Base-by-base conservation (phyloP, 2,797 vertebrate genomes). In the Hyperoplus lanceolatus region DNA sequence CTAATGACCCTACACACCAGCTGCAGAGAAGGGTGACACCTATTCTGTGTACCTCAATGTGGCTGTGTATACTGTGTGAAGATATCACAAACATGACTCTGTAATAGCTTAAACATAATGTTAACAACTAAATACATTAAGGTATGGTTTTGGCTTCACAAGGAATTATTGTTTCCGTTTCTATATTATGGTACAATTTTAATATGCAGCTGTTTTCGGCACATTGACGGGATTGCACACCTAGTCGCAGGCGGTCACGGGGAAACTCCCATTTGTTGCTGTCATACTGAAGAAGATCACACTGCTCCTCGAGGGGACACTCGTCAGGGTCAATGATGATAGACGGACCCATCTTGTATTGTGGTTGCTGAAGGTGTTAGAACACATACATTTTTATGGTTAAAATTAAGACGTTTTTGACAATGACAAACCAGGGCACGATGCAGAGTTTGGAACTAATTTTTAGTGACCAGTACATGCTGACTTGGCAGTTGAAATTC, bases 241-340 rank as follows among this genome's bases (percentile, higher is more conserved):
- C 97, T 55, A 99, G 94, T 73, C 94, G 94, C 65, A 99, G 95
- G 13, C 97, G 95, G 81, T 99, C 97, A 38, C 97, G 93, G 4
- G 97, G 97, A 92, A 99, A 99, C 92, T 99, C 97, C 97, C 97
- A 99, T 83, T 97, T 98, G 75, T 92, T 97, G 94, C 96, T 96
- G 87, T 99, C 97, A 0, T 98, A 99, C 69, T 97, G 97, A 46
- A 99, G 95, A 7, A 96, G 96, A 4, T 98, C 97, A 15, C 96
- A 97, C 88, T 99, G 97, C 89, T 98, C 97, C 0, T 97, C 96
- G 0, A 98, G 94, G 3, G 97, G 96, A 92, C 97, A 96, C 90
- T 98, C 97, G 38, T 97, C 97, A 0, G 97, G 97, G 90, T 99
- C 97, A 92, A 99, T 97, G 87, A 99, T 98, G 73, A 99, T 99